Base-by-base conservation (phyloP, 2,113 vertebrate genomes). In the Aegypius monachus region DNA sequence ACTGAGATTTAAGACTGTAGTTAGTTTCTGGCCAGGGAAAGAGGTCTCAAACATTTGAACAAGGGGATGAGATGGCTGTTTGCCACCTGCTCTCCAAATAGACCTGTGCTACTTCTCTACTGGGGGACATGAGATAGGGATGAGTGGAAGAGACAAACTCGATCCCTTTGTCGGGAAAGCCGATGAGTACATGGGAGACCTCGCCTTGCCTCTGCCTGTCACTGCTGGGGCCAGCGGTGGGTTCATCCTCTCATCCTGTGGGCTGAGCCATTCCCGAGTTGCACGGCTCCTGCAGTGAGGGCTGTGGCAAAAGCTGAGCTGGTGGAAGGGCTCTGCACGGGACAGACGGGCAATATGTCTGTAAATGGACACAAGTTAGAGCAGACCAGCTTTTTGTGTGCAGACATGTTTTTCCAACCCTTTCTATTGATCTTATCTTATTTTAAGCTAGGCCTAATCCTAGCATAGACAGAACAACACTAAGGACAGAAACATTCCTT, bases 161-260 rank as follows among this genome's bases (percentile, higher is more conserved):
- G 2, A 14, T n/a, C 18, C 6, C 8, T 53, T 62, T n/a, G 8
- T 32, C 40, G 38, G 38, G 31, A 42, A 27, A 72, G n/a, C 2
- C 53, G 78, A 12, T 32, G 47, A 47, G 15, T 22, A 27, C 13
- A 2, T 11, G 25, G 25, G 16, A 68, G 59, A 55, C 5, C 26
- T 80, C 3, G 1, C 25, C 16, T 65, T 34, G 42, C 21, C 43
- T 63, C 55, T 56, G 42, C 45, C n/a, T n/a, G 9, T 38, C 20
- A 1, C 66, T 74, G 12, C 16, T 74, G 1, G 2, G 55, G 56
- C 9, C 29, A 17, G 1, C 0, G 10, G 13, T 32, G 61, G 36
- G 19, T 52, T 52, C 42, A 79, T 36, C 38, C 56, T 68, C 27
- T 42, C 17, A 20, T 31, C n/a, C 52, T 29, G 40, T 25, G 18